These are phyloP conservation scores for Metridium senile DNA, from an alignment of 92 coral and sea anemone genomes.

Conservation along the genomic window DNA sequence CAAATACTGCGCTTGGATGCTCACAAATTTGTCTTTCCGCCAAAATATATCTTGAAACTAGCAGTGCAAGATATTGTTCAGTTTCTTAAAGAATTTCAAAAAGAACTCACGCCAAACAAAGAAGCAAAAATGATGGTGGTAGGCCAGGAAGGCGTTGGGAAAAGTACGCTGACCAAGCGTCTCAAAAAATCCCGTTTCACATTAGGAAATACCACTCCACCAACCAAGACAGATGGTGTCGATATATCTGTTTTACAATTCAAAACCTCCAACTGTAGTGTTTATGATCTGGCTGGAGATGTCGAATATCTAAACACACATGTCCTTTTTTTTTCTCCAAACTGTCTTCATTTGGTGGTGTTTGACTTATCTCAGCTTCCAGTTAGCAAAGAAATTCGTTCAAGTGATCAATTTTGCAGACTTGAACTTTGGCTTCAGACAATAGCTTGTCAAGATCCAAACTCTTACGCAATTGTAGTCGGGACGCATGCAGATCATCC, in stretches of 20 bases:
- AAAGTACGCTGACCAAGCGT: conserved; percentile 33
- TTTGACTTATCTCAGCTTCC: conserved; percentile 24
- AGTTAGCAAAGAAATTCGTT: conserved; percentile 17
- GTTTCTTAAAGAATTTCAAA: conserved; percentile 7
- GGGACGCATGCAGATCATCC: conserved; percentile 38
- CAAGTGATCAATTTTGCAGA: conserved; percentile 27
- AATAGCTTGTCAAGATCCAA: conserved; percentile 24
- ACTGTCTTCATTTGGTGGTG: conserved; percentile 21
- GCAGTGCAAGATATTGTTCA: conserved; percentile 7
- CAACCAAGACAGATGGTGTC: conserved; percentile 35
- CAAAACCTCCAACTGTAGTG: not conserved
- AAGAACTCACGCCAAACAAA: not conserved
- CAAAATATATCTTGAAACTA: not conserved
- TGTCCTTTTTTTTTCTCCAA: conserved; percentile 21
- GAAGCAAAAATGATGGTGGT: conserved; percentile 33
- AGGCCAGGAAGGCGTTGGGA: conserved; percentile 47
- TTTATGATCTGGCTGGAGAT: conserved; percentile 43
- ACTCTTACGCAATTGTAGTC: conserved; percentile 14
- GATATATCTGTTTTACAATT: conserved; percentile 5
- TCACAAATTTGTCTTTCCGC: conserved; percentile 19
- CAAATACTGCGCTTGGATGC: conserved; percentile 11
- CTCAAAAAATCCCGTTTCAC: conserved; percentile 3
- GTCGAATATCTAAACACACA: conserved; percentile 47
- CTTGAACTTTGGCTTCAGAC: conserved; percentile 41
- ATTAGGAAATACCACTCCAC: not conserved